These are phyloP conservation scores for Anas flavirostris DNA, from an alignment of 2,797 vertebrate species.

Conservation along the genomic window DNA sequence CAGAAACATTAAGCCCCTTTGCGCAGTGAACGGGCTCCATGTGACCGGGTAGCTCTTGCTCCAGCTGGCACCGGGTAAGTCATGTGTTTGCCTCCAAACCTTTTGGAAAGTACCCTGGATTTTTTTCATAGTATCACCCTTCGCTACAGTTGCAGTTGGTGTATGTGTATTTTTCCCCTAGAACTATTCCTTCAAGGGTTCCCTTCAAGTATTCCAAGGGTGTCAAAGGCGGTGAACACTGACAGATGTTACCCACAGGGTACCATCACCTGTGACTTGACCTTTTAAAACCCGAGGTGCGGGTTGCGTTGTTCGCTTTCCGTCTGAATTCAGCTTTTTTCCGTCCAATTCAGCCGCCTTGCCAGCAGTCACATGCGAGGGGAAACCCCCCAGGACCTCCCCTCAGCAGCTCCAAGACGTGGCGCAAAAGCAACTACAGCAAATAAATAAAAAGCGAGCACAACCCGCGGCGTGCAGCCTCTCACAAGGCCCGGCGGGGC, in stretches of 20 bases:
- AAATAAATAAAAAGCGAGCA: too few species aligned
- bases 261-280: rapidly evolving
- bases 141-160: neutral
- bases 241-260: too few species aligned
- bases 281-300: rapidly evolving
- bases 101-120: neutral
- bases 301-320: neutral
- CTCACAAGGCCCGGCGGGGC: neutral
- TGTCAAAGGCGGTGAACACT: rapidly evolving
- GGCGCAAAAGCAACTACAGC: neutral
- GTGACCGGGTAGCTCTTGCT: neutral
- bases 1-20: neutral
- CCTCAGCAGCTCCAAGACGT: neutral
- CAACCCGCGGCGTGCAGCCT: neutral
- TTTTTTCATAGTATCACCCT: neutral
- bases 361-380: too few species aligned
- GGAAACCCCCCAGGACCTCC: neutral
- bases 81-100: neutral
- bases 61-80: too few species aligned
- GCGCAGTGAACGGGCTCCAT: rapidly evolving
- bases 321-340: too few species aligned
- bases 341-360: too few species aligned
- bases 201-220: too few species aligned
- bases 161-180: neutral
- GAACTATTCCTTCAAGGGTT: neutral